These are phyloP conservation scores for Neoseiulus cucumeris DNA, from an alignment of 1,140 invertebrate species.

Conservation along the genomic window DNA sequence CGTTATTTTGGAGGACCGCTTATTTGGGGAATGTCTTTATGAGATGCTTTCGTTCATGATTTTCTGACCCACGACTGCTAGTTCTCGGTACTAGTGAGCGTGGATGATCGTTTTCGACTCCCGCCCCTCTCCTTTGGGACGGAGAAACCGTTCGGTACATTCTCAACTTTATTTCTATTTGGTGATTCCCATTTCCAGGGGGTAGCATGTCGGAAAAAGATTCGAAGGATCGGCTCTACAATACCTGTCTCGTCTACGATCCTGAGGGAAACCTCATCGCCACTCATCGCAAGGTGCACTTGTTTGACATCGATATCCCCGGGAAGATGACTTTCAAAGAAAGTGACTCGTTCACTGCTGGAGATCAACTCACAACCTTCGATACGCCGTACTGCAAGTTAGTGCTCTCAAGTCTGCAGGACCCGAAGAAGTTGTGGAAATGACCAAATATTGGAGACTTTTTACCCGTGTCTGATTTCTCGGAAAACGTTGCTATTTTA, in stretches of 20 bases:
- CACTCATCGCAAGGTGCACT: constrained; percentile 45
- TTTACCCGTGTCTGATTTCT: constrained; percentile 1
- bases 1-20: too few relatives aligned
- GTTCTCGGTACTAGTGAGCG: too few relatives aligned
- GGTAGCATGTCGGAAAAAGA: constrained; percentile 4
- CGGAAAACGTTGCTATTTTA: constrained; percentile 22
- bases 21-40: too few relatives aligned
- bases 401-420: too few relatives aligned
- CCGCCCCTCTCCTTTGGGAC: not conserved
- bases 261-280: constrained; percentile 46
- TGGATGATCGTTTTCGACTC: not conserved
- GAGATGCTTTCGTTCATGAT: too few relatives aligned
- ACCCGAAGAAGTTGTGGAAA: not conserved
- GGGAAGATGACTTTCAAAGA: constrained; percentile 81
- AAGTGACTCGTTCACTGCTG: constrained; percentile 56
- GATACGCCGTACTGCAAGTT: constrained; percentile 30
- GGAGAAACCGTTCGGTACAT: not conserved
- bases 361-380: constrained; percentile 51
- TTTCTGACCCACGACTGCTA: too few relatives aligned
- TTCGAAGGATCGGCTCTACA: constrained; percentile 35
- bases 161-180: not conserved
- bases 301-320: constrained; percentile 87
- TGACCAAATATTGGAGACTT: not conserved
- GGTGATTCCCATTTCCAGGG: not conserved
- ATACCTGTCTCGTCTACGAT: constrained; percentile 75